Conservation (phyloP, 1,140 invertebrate genomes). For the Atta colombica region DNA sequence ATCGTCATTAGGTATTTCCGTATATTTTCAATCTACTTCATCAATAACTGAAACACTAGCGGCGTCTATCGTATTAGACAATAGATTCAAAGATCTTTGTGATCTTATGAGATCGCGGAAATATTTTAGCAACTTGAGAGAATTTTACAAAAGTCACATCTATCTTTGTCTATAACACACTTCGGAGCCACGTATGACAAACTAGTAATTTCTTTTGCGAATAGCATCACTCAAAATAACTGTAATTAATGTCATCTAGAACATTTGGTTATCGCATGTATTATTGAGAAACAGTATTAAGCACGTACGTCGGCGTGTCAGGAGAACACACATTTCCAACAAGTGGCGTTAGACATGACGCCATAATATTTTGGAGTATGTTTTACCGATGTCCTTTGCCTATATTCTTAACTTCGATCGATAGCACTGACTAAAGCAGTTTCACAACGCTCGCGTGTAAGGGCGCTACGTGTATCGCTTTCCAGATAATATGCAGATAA, state of each 20-base stretch:
- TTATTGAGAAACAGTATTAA: background rate
- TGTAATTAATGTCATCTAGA: background rate
- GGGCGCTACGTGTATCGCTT: conserved; percentile 37
- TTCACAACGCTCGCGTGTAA: conserved; percentile 1
- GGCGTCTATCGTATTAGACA: background rate
- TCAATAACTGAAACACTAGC: conserved; percentile 3
- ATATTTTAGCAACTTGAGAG: background rate
- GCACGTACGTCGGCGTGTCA: conserved; percentile 42
- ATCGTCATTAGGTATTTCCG: conserved; percentile 49
- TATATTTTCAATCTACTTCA: conserved; percentile 19
- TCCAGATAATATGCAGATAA: no score
- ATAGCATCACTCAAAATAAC: background rate
- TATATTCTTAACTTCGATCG: conserved; percentile 27
- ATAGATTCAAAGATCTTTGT: background rate
- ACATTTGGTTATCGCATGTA: background rate
- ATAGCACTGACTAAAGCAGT: conserved; percentile 16
- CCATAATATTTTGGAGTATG: conserved; percentile 45
- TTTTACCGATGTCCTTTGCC: conserved; percentile 15
- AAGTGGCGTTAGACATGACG: conserved; percentile 48
- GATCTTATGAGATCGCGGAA: background rate
- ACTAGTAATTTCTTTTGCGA: background rate
- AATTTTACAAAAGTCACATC: conserved; percentile 12
- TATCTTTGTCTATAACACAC: background rate
- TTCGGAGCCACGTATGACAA: conserved; percentile 25
- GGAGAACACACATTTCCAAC: conserved; percentile 40